A percentile compares a stretch with the other conserved stretches of the same genome.
Evolutionary conservation across 2,888 invertebrate genomes (phyloP).

Genomic region (Parascotia fuliginaria): DNA sequence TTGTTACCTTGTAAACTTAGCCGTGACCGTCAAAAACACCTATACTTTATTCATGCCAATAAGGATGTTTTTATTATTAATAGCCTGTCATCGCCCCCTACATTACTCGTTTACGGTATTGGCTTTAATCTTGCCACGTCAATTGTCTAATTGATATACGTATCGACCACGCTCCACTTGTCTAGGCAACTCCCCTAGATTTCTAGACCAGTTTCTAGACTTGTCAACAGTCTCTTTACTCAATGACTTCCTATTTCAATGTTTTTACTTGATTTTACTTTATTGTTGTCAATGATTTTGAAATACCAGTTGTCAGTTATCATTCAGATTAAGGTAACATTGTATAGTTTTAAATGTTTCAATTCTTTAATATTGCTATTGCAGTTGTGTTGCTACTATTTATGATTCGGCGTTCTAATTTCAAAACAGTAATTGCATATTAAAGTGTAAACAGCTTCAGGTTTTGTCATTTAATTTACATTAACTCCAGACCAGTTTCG

Average conservation of each 20-base stretch:
- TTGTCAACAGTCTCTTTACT: slow-evolving; percentile 28
- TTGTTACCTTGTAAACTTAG: too few species aligned
- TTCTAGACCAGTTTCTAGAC: slow-evolving; percentile 64
- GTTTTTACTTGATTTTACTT: slow-evolving; percentile 30
- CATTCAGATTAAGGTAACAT: slow-evolving; percentile 2
- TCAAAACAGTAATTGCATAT: too few species aligned
- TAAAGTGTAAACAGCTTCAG: too few species aligned
- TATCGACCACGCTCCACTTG: slow-evolving; percentile 60
- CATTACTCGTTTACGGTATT: not conserved
- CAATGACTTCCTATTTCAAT: slow-evolving; percentile 34
- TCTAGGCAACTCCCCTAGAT: slow-evolving; percentile 51
- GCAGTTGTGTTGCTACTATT: too few species aligned
- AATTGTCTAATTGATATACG: slow-evolving; percentile 42
- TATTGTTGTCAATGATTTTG: slow-evolving; percentile 17
- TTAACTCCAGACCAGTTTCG: too few species aligned
- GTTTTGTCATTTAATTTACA: too few species aligned
- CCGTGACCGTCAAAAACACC: too few species aligned
- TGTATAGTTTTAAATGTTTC: not conserved
- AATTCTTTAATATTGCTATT: not conserved
- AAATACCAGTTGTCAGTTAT: not conserved
- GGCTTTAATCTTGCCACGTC: slow-evolving; percentile 23
- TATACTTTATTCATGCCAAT: too few species aligned
- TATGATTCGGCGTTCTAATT: too few species aligned
- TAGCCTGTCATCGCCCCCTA: too few species aligned
- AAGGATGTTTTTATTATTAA: too few species aligned